These are phyloP conservation scores for Tetropium fuscum DNA, from an alignment of 2,888 invertebrate genomes.

Conservation along the genomic window DNA sequence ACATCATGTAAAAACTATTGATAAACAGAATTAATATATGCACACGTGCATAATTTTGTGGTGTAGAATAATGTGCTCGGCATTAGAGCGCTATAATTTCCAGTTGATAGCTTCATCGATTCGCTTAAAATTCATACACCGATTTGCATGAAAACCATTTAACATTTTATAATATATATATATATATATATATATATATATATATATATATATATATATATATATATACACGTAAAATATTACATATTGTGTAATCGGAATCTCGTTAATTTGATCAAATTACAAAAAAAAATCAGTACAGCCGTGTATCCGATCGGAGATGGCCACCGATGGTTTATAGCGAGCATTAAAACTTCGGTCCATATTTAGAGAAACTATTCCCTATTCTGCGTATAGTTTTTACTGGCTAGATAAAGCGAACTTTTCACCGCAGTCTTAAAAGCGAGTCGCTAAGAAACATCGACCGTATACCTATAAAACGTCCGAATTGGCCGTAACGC, in stretches of 20 bases:
- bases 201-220: no score
- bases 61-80: background rate
- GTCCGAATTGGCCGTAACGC: slow-evolving; percentile 34
- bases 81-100: background rate
- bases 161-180: slow-evolving; percentile 5
- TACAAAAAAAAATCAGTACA: no score
- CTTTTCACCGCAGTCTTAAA: slow-evolving; percentile 18
- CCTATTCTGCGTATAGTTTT: slow-evolving; percentile 13
- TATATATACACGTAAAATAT: no score
- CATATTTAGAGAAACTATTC: background rate
- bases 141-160: background rate
- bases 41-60: background rate
- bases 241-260: no score
- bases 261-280: no score
- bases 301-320: no score
- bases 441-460: slow-evolving; percentile 9
- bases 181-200: no score
- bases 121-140: background rate
- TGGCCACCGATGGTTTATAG: no score
- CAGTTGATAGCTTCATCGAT: slow-evolving; percentile 10
- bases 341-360: background rate
- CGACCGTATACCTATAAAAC: slow-evolving; percentile 21
- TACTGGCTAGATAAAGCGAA: slow-evolving; percentile 7
- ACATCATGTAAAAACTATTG: background rate
- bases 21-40: slow-evolving; percentile 2